Base-by-base conservation (phyloP, 2,113 vertebrate genomes). In the Cyanoderma ruficeps region DNA sequence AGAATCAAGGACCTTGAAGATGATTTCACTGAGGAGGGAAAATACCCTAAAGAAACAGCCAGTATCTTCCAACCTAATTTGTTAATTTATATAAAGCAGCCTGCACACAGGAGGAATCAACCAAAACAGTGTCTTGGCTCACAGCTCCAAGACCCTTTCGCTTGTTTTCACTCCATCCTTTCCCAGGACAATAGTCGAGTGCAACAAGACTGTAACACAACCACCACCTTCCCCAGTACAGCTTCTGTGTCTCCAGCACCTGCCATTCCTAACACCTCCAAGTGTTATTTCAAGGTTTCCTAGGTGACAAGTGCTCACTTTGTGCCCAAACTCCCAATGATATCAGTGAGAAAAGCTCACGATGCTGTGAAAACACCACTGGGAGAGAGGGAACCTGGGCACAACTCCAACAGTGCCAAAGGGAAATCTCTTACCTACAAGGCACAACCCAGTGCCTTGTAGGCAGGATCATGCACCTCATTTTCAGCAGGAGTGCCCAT, bases 321-420 rank as follows among this genome's bases (percentile, higher is more conserved):
- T 39, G 20, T 35, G 80, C 42, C 72, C 63, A 37, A 80, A 37
- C 44, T 53, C 56, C 41, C 2, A 1, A 7, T 6, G 23, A 11
- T 18, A 15, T 0, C 1, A 61, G 59, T 8, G 25, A 47, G 53
- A 88, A 88, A 1, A 35, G 31, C 42, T 41, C 8, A 2, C 0
- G 3, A 14, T 7, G 1, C 76, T 70, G 42, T 9, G 77, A 42
- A 81, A 89, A 50, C 49, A 46, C 8, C 64, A 35, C 18, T 18
- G 21, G 42, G 16, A 84, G 78, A 56, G 53, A 80, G 17, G 27
- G 71, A 87, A 39, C 35, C 8, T 1, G n/a, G 72, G 60, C 53
- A 75, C 39, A 75, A 24, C 35, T 84, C 56, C 64, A 79, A 7
- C 11, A 39, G 47, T 1, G 2, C 30, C 55, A 30, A 59, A 84